Conservation (phyloP, 2,113 vertebrate species). For the Poeciliopsis prolifica region DNA sequence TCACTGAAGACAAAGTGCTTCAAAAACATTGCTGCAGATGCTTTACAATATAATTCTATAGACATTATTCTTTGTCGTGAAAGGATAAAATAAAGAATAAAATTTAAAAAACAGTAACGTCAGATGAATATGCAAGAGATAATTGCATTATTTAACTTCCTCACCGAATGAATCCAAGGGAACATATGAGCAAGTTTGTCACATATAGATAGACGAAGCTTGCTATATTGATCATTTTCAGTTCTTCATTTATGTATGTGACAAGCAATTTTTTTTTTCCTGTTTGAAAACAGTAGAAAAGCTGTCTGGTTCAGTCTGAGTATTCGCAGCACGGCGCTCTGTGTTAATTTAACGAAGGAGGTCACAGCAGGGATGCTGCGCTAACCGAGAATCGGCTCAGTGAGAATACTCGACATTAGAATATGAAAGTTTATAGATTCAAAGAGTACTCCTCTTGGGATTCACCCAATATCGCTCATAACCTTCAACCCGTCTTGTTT, state of each 20-base stretch:
- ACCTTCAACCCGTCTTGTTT: conserved; percentile 56
- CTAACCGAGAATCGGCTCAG: conserved; percentile 45
- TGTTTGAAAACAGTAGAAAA: conserved; percentile 20
- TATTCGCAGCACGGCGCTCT: conserved; percentile 41
- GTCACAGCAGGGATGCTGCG: conserved; percentile 71
- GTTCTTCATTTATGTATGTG: conserved; percentile 27
- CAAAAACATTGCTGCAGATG: conserved; percentile 27
- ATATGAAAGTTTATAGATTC: conserved; percentile 75
- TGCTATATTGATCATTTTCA: background rate
- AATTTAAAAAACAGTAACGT: conserved; percentile 37
- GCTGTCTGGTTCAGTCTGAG: conserved; percentile 22
- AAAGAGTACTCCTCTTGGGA: conserved; percentile 63
- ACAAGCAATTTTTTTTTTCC: conserved; percentile 29
- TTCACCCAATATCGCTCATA: conserved; percentile 60
- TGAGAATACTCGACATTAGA: conserved; percentile 66
- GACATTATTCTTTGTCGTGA: conserved; percentile 44
- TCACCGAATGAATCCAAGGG: conserved; percentile 30
- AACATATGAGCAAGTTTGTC: conserved; percentile 25
- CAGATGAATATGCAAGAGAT: conserved; percentile 45
- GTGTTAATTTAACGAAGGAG: conserved; percentile 74
- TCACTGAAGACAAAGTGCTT: conserved; percentile 22
- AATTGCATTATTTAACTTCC: conserved; percentile 57
- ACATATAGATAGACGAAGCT: background rate
- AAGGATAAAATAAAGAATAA: conserved; percentile 25
- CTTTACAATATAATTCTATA: conserved; percentile 33